Percentiles rank a stretch among this genome's conserved stretches.
Evolutionary conservation across 1,140 invertebrate genomes (phyloP).

Genomic region (Tetranychus urticae): DNA sequence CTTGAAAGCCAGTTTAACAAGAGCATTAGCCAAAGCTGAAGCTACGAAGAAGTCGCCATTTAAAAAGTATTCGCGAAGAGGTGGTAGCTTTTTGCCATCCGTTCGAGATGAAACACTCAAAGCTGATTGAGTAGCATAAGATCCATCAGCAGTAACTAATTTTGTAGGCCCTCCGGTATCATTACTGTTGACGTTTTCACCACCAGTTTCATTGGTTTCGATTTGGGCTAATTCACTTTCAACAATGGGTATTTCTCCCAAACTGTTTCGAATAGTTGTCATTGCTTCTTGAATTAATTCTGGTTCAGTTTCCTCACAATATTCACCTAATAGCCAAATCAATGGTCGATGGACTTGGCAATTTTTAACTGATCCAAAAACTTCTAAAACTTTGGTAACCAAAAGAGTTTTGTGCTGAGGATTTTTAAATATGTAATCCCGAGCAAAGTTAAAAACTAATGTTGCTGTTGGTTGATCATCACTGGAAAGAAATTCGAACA

Average conservation of each 20-base stretch:
- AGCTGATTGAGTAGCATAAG: constrained; percentile 91
- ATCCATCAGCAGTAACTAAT: constrained; percentile 88
- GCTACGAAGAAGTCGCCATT: constrained; percentile 91
- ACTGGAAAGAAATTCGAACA: constrained; percentile 88
- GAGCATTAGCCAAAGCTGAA: constrained; percentile 61
- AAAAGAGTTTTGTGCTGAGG: constrained; percentile 23
- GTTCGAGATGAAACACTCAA: constrained; percentile 42
- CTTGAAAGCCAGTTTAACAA: constrained; percentile 66
- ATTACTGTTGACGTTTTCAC: constrained; percentile 19
- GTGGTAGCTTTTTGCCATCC: constrained; percentile 30
- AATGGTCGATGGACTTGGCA: constrained; percentile 72
- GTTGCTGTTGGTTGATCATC: constrained; percentile 73
- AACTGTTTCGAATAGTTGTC: constrained; percentile 22
- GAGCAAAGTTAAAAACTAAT: constrained; percentile 74
- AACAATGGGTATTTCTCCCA: constrained; percentile 47
- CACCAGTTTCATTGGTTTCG: constrained; percentile 32
- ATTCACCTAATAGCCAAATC: constrained; percentile 95
- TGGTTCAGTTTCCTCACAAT: constrained; percentile 20
- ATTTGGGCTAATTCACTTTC: constrained; percentile 48
- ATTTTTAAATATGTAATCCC: constrained; percentile 26
- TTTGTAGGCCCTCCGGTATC: constrained; percentile 17
- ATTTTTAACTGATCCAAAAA: constrained; percentile 15
- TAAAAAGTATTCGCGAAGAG: constrained; percentile 62
- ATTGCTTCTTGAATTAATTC: constrained; percentile 6
- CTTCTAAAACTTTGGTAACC: constrained; percentile 28